Evolutionary conservation across 2,797 vertebrate genomes (phyloP), one percentile per base, ranked within the genome.

Genomic region (Otus scops): DNA sequence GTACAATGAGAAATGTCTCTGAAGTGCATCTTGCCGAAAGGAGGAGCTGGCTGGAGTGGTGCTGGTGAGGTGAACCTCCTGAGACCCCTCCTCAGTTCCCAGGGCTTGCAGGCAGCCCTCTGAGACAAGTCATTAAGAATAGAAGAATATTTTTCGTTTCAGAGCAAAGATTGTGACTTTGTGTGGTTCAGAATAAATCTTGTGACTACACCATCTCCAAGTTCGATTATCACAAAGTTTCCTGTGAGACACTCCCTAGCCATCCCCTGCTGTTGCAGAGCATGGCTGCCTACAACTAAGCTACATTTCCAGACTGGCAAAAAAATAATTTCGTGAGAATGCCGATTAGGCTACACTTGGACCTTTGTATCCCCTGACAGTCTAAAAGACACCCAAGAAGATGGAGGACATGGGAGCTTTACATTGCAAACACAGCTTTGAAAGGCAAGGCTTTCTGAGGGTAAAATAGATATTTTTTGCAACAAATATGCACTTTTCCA

Each of bases 11-110:
- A 84, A 84, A 65, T 8, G 20, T 15, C 22, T 22, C 61, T 84
- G 48, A 68, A 22, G 13, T 1, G 0, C 1, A 1, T 8, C 27
- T 69, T 41, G 13, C 23, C 68, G 63, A 54, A 75, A 51, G 22
- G 8, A 53, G 59, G 47, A 69, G 20, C 11, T 69, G 28, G 14
- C 30, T 39, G 36, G 7, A 7, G 2, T 36, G 28, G 23, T 53
- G 38, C 23, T 88, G n/a, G 18, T 10, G 5, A 59, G 50, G 3
- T 28, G 38, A 78, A 92, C 20, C 10, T 69, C n/a, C 50, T 43
- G 27, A 89, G 11, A 51, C 1, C 18, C n/a, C 13, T n/a, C 26
- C 21, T 81, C 0, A 0, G 9, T 48, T 28, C 27, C 9, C 3
- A 15, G 34, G 30, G 18, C 19, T 78, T 78, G 34, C 50, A 76